Conservation (phyloP, 2,113 vertebrate species). For the Thalassarche chlororhynchos region DNA sequence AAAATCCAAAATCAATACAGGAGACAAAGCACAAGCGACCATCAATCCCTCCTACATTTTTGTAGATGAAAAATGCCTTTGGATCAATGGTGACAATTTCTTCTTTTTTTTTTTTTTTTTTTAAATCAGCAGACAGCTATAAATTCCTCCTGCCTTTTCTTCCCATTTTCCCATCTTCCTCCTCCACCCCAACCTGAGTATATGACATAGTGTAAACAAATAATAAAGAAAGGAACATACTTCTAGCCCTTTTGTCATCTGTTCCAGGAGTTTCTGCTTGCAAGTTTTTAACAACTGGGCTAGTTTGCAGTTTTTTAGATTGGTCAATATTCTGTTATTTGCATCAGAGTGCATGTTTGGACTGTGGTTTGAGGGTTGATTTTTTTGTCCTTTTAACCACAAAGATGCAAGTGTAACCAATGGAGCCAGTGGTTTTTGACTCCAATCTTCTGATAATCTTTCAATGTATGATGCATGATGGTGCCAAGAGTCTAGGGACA, state of each 20-base stretch:
- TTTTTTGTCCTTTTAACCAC: neutral
- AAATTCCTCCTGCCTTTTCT: neutral
- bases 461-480: accelerated
- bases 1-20: neutral
- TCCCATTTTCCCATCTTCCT: neutral
- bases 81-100: neutral
- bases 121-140: neutral
- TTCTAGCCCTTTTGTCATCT: neutral
- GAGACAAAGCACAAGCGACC: neutral
- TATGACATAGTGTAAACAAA: neutral
- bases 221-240: neutral
- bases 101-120: neutral
- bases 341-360: neutral
- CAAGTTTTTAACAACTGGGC: neutral
- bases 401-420: neutral
- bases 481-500: neutral
- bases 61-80: neutral
- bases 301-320: neutral
- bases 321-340: neutral
- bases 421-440: neutral
- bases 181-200: neutral
- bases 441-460: neutral
- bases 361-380: neutral
- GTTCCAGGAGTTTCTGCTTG: neutral
- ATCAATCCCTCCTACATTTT: neutral